phyloP scores from a whole-genome alignment of 2,113 vertebrate genomes.

The Candoia aspera region DNA sequence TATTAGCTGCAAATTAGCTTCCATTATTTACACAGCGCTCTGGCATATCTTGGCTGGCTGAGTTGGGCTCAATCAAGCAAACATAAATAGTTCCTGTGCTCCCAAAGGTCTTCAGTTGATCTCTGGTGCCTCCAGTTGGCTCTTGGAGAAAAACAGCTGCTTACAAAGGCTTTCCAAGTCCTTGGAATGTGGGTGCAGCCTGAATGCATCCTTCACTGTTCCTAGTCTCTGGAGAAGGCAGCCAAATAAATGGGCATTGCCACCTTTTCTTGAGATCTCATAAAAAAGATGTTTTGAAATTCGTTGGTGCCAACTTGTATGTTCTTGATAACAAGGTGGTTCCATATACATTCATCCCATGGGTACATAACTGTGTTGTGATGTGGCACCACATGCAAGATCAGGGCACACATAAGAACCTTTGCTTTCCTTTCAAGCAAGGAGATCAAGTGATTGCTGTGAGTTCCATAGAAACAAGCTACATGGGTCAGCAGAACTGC shows the following conservation, averaged over 20 bases:
- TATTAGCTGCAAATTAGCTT: conserved; percentile 32
- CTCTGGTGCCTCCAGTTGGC: conserved; percentile 6
- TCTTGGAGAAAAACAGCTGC: conserved; percentile 18
- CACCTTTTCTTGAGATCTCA: neutral
- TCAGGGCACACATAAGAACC: neutral
- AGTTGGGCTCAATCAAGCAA: neutral
- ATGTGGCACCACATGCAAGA: neutral
- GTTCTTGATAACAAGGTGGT: neutral
- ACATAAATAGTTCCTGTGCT: conserved; percentile 1
- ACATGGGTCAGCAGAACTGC: neutral
- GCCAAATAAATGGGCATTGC: neutral
- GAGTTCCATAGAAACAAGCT: neutral
- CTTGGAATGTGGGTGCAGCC: neutral
- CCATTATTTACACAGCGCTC: conserved; percentile 26
- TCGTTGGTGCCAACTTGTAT: neutral
- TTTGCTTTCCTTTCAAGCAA: neutral
- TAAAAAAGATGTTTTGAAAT: neutral
- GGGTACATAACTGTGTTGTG: neutral
- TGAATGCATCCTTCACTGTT: neutral
- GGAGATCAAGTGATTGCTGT: neutral
- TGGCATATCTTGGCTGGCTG: conserved; percentile 20
- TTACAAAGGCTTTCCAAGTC: conserved; percentile 33
- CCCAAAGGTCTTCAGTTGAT: conserved; percentile 15
- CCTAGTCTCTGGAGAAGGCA: neutral
- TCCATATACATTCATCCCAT: neutral